These are phyloP conservation scores for Clostera curtula DNA, from an alignment of 2,888 invertebrate genomes.

Conservation along the genomic window DNA sequence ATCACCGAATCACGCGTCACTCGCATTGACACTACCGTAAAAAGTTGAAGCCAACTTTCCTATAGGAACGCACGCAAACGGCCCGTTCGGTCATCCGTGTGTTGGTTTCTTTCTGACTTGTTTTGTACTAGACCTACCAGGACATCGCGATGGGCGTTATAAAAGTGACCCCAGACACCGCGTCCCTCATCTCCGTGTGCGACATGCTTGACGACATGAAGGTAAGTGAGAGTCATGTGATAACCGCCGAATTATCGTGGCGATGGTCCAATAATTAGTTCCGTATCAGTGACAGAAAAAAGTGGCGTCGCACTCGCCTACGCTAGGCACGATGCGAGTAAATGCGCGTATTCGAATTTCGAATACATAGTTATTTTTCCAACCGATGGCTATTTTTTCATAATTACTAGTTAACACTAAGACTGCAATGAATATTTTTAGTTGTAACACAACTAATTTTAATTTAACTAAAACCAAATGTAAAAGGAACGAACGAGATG, in stretches of 20 bases:
- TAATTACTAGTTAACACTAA: no score
- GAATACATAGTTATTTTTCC: no score
- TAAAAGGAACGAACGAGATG: no score
- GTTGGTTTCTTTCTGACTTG: slow-evolving; percentile 17
- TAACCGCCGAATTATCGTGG: slow-evolving; percentile 25
- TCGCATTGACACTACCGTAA: slow-evolving; percentile 29
- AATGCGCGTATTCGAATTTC: no score
- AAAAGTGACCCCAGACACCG: slow-evolving; percentile 62
- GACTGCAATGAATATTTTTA: no score
- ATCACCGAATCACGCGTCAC: slow-evolving; percentile 49
- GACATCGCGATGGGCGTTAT: slow-evolving; percentile 57
- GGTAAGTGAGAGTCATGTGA: slow-evolving; percentile 54
- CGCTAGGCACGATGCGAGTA: no score
- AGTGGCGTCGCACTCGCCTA: no score
- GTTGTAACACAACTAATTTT: no score
- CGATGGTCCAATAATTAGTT: slow-evolving; percentile 36
- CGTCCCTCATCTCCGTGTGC: slow-evolving; percentile 59
- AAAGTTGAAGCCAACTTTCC: slow-evolving; percentile 31
- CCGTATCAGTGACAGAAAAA: slow-evolving; percentile 40
- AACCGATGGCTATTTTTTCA: no score
- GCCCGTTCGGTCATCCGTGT: slow-evolving; percentile 52
- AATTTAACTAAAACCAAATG: no score
- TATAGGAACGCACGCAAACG: slow-evolving; percentile 48
- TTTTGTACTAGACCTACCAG: slow-evolving; percentile 7
- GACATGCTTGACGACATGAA: slow-evolving; percentile 70